These are phyloP conservation scores for Trichogramma dendrolimi DNA, from an alignment of 2,888 invertebrate species.

Conservation along the genomic window DNA sequence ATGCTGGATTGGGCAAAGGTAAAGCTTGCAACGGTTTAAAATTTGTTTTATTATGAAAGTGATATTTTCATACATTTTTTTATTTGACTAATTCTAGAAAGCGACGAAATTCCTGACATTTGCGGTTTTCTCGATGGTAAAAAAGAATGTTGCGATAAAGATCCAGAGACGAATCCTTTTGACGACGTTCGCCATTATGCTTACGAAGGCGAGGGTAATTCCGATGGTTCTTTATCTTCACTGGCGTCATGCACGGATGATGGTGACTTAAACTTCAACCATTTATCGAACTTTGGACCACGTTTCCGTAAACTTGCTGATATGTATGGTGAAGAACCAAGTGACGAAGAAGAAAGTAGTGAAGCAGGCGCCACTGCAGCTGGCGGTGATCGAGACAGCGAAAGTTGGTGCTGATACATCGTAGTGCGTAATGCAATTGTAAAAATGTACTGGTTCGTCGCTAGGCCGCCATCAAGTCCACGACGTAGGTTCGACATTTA, in stretches of 20 bases:
- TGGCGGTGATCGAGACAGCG: conserved; percentile 60
- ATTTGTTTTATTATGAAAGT: background rate
- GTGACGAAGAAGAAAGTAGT: conserved; percentile 67
- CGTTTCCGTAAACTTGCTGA: conserved; percentile 89
- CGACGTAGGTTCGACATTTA: too few species aligned
- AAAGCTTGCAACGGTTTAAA: background rate
- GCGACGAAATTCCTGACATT: conserved; percentile 74
- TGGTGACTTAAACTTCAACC: conserved; percentile 90
- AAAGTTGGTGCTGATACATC: conserved; percentile 73
- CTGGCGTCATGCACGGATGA: conserved; percentile 89
- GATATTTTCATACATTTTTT: background rate
- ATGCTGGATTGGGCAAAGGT: conserved; percentile 26
- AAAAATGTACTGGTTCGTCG: background rate
- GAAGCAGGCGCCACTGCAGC: conserved; percentile 60
- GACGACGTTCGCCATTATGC: conserved; percentile 97
- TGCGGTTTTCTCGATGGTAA: conserved; percentile 87
- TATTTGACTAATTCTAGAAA: conserved; percentile 42
- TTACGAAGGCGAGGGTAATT: conserved; percentile 93
- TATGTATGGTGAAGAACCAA: conserved; percentile 88
- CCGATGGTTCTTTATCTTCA: conserved; percentile 86
- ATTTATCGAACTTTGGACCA: conserved; percentile 92
- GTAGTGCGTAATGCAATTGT: background rate
- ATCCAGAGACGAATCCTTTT: conserved; percentile 85
- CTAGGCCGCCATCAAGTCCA: too few species aligned
- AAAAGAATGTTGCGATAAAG: conserved; percentile 84